Conservation (phyloP, 2,113 vertebrate genomes). For the Trogon surrucura region DNA sequence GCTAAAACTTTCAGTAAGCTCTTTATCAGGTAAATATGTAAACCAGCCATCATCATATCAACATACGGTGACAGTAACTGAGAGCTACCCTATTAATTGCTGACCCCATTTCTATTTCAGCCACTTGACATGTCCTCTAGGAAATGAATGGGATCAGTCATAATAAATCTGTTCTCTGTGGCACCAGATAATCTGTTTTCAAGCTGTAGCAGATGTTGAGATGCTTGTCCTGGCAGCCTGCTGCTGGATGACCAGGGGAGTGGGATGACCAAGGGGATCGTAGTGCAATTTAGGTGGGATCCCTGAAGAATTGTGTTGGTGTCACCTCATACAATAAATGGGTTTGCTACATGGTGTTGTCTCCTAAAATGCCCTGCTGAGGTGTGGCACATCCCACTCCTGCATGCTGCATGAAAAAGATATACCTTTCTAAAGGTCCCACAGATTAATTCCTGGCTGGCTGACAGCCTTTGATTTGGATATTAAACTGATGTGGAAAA, state of each 20-base stretch:
- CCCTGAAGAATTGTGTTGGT: not conserved
- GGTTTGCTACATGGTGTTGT: not conserved
- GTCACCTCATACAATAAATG: not conserved
- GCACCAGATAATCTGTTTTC: conserved; percentile 48
- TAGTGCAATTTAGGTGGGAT: not conserved
- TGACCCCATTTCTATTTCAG: conserved; percentile 61
- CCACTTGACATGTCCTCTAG: conserved; percentile 23
- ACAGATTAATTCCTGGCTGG: not conserved
- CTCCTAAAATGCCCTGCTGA: not conserved
- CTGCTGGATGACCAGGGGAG: not conserved
- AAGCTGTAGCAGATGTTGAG: not conserved
- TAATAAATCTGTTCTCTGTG: conserved; percentile 26
- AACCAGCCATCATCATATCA: not conserved
- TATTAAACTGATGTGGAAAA: not conserved
- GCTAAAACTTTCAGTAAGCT: conserved; percentile 5
- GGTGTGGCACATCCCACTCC: not conserved
- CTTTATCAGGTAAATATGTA: conserved; percentile 34
- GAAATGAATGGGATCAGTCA: conserved; percentile 26
- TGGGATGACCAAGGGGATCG: not conserved
- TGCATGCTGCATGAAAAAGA: not conserved
- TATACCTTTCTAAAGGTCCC: not conserved
- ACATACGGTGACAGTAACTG: conserved; percentile 6
- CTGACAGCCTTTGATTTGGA: not conserved
- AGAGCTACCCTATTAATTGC: conserved; percentile 30
- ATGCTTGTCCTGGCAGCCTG: not conserved